A percentile compares a stretch with the other conserved stretches of the same genome.
phyloP scores from a whole-genome alignment of 2,113 vertebrate species.

The Pelodiscus sinensis region DNA sequence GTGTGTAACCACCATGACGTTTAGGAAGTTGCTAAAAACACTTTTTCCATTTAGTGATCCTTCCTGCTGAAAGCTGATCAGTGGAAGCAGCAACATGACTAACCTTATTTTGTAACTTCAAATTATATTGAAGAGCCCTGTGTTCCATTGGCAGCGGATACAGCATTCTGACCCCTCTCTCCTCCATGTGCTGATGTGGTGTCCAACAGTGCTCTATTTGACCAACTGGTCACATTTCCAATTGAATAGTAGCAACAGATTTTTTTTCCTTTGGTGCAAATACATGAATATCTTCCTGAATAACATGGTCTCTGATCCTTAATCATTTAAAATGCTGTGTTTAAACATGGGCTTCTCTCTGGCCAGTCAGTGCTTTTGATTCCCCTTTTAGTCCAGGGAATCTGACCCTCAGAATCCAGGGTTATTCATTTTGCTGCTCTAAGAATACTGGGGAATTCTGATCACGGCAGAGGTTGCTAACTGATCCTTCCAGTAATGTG shows the following conservation, averaged over 20 bases:
- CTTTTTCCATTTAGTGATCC: neutral
- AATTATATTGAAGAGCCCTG: neutral
- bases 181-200: neutral
- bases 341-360: neutral
- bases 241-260: neutral
- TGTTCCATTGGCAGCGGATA: neutral
- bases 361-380: too few species aligned
- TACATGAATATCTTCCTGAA: neutral
- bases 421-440: neutral
- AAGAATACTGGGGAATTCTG: neutral
- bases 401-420: neutral
- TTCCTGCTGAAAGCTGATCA: neutral
- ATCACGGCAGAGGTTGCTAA: neutral
- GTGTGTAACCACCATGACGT: too few species aligned
- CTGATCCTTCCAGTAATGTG: too few species aligned
- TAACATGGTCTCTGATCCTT: neutral
- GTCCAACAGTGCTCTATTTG: neutral
- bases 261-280: neutral
- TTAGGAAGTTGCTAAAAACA: neutral
- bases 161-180: neutral
- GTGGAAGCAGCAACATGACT: neutral
- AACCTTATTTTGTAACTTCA: neutral
- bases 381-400: fast-evolving
- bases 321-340: fast-evolving
- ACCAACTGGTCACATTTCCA: neutral